Conservation (phyloP, 2,888 invertebrate species). For the Leptarthrus brevirostris region DNA sequence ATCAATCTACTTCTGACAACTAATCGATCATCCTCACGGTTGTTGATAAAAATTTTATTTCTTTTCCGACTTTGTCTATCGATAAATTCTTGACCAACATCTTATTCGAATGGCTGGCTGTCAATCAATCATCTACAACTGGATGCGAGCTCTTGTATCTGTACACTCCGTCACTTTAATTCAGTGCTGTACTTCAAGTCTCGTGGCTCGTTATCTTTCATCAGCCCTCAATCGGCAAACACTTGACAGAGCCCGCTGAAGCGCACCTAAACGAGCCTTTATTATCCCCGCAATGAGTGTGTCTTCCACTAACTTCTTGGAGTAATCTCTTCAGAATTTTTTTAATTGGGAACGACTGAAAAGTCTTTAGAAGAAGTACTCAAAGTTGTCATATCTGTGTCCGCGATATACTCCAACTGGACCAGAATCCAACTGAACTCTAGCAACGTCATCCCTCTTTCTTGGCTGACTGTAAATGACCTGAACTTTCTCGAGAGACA, state of each 20-base stretch:
- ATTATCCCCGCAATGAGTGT: neutral
- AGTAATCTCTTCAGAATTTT: neutral
- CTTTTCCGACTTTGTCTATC: neutral
- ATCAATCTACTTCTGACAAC: slow-evolving; percentile 46
- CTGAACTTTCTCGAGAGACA: neutral
- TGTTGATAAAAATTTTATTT: slow-evolving; percentile 40
- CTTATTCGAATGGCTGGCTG: slow-evolving; percentile 43
- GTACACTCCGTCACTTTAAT: slow-evolving; percentile 5
- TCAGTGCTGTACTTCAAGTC: slow-evolving; percentile 12
- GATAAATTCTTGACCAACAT: slow-evolving; percentile 44
- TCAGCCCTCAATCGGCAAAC: slow-evolving; percentile 41
- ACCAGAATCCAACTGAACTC: neutral
- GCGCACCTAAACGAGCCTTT: slow-evolving; percentile 37
- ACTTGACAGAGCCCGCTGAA: slow-evolving; percentile 28
- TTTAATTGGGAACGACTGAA: slow-evolving; percentile 45
- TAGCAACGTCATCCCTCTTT: slow-evolving; percentile 30
- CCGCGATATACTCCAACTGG: slow-evolving; percentile 39
- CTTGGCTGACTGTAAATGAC: neutral
- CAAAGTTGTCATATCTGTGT: slow-evolving; percentile 46
- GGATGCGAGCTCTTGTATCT: neutral
- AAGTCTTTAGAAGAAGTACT: slow-evolving; percentile 34
- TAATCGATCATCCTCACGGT: slow-evolving; percentile 44
- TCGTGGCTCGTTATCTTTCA: slow-evolving; percentile 43
- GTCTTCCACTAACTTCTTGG: neutral
- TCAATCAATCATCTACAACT: slow-evolving; percentile 26